Evolutionary conservation across 1,140 invertebrate species (phyloP).

Genomic region (Agraylea sexmaculata): DNA sequence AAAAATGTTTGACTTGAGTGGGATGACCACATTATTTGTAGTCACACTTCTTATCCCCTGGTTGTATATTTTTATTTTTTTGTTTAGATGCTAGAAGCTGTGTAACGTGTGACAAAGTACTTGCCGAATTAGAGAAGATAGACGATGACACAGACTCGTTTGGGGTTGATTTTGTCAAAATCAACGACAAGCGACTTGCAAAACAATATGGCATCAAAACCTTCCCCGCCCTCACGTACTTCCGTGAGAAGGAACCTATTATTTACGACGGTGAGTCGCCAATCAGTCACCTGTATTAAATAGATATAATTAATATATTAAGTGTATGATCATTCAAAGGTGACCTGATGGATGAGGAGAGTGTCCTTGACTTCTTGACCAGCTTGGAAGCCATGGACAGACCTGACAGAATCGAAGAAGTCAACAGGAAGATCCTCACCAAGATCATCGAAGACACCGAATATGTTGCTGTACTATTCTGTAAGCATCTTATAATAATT

Average conservation of each 20-base stretch:
- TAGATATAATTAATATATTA: too few species aligned
- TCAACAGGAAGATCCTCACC: conserved; percentile 79
- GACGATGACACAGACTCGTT: conserved; percentile 90
- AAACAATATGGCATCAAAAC: conserved; percentile 90
- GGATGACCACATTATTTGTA: too few species aligned
- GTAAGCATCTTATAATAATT: conserved; percentile 64
- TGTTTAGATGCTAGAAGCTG: conserved; percentile 77
- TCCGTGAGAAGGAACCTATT: conserved; percentile 84
- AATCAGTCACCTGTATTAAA: too few species aligned
- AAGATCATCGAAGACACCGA: conserved; percentile 89
- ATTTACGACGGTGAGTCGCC: conserved; percentile 79
- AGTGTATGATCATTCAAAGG: too few species aligned
- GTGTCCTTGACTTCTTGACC: conserved; percentile 83
- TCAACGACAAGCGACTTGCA: conserved; percentile 88
- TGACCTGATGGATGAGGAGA: conserved; percentile 90
- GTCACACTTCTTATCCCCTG: too few species aligned
- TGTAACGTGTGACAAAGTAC: conserved; percentile 80
- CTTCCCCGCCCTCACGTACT: conserved; percentile 89
- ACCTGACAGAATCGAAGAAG: conserved; percentile 92
- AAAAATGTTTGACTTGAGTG: too few species aligned
- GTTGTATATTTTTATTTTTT: conserved; percentile 17
- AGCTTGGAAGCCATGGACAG: conserved; percentile 88
- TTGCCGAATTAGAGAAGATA: conserved; percentile 85
- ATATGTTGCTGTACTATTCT: conserved; percentile 87
- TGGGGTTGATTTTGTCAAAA: conserved; percentile 89